Evolutionary conservation across 1,140 invertebrate genomes (phyloP), one percentile per base, ranked within the genome.

Genomic region (Hyposmocoma kahamanoa): DNA sequence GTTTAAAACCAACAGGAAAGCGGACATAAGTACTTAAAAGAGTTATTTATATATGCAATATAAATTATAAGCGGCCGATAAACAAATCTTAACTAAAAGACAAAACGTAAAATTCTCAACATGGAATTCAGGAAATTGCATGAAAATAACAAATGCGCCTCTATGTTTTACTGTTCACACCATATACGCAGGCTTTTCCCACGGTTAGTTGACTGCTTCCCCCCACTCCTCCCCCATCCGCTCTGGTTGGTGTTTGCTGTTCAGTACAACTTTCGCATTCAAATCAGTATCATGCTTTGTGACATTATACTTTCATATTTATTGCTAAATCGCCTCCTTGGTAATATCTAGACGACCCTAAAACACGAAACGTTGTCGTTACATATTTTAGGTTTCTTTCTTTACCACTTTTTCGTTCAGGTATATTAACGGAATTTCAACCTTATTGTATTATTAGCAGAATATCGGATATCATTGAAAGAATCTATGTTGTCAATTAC

Each of bases 231-330:
- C 48, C 56, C 47, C 42, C 59, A 62, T 56, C 66, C 69, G 57
- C 61, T 57, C 59, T 65, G 56, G 62, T 70, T 64, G 65, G 61
- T 69, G 69, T 75, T 80, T 77, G 70, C 76, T 75, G 67, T 76
- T 72, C 74, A 75, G 71, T 77, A 72, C 74, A 72, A 68, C 69
- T 70, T 72, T 76, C 80, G 76, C 76, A 84, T 84, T 73, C 72
- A 78, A 73, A 81, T 71, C 69, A 63, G 61, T 67, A 69, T 69
- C 67, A 72, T 71, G 67, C 68, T n/a, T 72, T 72, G 66, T 60
- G 67, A 74, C 70, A 79, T 81, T 78, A 82, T 74, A 79, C 73
- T 76, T 77, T 74, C 67, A 78, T 79, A 79, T 79, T 81, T 81
- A 81, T 78, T 78, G 66, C 72, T 67, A 63, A 72, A 76, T 72